Base-by-base conservation (phyloP, 2,797 vertebrate species). In the Sorex maritimensis region DNA sequence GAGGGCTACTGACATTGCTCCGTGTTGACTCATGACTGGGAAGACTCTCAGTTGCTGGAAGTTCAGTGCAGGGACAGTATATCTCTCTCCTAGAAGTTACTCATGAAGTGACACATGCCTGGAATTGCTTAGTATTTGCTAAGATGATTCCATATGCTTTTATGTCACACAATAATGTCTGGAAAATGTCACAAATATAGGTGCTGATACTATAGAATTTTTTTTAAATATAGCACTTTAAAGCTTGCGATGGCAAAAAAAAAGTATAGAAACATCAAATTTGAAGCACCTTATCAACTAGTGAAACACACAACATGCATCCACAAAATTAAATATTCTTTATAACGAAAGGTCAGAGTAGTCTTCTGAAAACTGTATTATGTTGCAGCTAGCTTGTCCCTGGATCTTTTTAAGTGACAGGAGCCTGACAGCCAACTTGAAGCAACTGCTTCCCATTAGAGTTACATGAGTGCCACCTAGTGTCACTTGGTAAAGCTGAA, bases 391-490 rank as follows among this genome's bases (percentile, higher is more conserved):
- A 30, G 61, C 23, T 61, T 2, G 23, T 89, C 67, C 21, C 44
- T 30, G 52, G 23, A 30, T 81, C 69, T 55, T 73, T 44, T 44
- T 44, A 77, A 67, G 13, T 61, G 4, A 67, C 26, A 34, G 23
- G 55, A 80, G 26, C 14, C 13, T 10, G 75, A n/a, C n/a, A 23
- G 90, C 30, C 49, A 82, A 41, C 1, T 0, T 4, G 0, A 11
- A 0, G 61, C 26, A 49, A 71, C 10, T 1, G 5, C 14, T 87
- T 38, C 38, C 44, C 71, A 55, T 44, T 90, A 72, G 68, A 97
- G 91, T 92, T 85, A 92, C 95, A 14, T 23, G 93, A 96, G 94
- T 77, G 95, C 96, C 97, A 96, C 89, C 96, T 97, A 96, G 95
- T 83, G 96, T 91, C 89, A 14, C 24, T 73, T 65, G 23, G 17